These are phyloP conservation scores for Stenotaenia linearis DNA, from an alignment of 2,888 invertebrate species.

Conservation along the genomic window DNA sequence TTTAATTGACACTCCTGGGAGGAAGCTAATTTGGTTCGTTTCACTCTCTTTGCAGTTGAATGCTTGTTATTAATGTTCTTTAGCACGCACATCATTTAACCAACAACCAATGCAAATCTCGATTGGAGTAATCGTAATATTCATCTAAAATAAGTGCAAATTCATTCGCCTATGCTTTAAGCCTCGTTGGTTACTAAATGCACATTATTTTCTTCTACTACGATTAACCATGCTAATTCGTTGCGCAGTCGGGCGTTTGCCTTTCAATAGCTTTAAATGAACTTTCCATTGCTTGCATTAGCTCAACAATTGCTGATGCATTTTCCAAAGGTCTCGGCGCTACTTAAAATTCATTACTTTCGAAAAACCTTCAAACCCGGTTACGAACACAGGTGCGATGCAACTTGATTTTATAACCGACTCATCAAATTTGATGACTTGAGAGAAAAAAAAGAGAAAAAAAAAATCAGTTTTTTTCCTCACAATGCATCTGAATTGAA, in stretches of 20 bases:
- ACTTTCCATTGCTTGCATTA: background rate
- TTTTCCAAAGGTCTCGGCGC: background rate
- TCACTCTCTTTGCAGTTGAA: background rate
- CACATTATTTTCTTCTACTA: background rate
- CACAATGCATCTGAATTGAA: no score
- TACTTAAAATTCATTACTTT: background rate
- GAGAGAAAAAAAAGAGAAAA: background rate
- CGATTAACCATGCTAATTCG: slow-evolving; percentile 6
- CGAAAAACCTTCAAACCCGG: background rate
- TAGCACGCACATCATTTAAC: background rate
- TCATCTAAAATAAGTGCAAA: background rate
- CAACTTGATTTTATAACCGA: background rate
- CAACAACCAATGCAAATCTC: background rate
- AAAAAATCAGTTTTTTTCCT: background rate
- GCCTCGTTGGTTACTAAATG: slow-evolving; percentile 1
- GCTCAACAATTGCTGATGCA: background rate
- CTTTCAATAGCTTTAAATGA: background rate
- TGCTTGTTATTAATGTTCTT: background rate
- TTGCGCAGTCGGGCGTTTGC: background rate
- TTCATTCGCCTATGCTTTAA: background rate
- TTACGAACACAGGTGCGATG: background rate
- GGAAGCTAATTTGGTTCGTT: slow-evolving; percentile 1
- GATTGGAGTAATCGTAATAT: background rate
- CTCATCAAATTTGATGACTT: background rate
- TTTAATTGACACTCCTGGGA: background rate